Evolutionary conservation across 1,140 invertebrate genomes (phyloP), one percentile per base, ranked within the genome.

Genomic region (Hyphantria cunea): DNA sequence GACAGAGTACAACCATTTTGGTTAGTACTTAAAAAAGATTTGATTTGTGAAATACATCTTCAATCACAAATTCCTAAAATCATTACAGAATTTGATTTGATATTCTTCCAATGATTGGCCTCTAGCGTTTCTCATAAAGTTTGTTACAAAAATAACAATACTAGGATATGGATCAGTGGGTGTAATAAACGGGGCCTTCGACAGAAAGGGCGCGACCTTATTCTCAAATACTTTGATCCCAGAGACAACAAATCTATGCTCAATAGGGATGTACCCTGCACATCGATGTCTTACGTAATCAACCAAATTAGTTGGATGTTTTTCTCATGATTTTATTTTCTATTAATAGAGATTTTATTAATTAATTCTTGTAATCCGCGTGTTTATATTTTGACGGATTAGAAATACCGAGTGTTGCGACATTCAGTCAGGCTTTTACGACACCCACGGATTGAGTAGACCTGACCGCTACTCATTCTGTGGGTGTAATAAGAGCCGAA

Each of bases 221-320:
- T 56, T 49, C 55, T 58, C 44, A 58, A 58, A 58, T 48, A 48
- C 55, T 58, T 58, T 58, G 55, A 58, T 58, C 55, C 45, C 44
- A 37, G 32, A 56, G 14, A 56, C 54, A 56, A 42, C 42, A 42
- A 56, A 56, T 56, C 54, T 33, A 47, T 34, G 32, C 45, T 31
- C 42, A 15, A 10, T 58, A 58, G 55, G 14, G 55, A 39, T 58
- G 55, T n/a, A 32, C 32, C 31, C 4, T 53, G 42, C 45, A 10
- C n/a, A 58, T 58, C 55, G 55, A 58, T 58, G 33, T 12, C n/a
- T 48, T 47, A 25, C 42, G 55, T 48, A 45, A 55, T 34, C 41
- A 13, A 12, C 13, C 8, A 2, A 12, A 7, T 44, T 12, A 6
- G 10, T 9, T 44, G 3, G 0, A 12, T 9, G 12, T n/a, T n/a